Base-by-base conservation (phyloP, 2,113 vertebrate species). In the Tetrax tetrax region DNA sequence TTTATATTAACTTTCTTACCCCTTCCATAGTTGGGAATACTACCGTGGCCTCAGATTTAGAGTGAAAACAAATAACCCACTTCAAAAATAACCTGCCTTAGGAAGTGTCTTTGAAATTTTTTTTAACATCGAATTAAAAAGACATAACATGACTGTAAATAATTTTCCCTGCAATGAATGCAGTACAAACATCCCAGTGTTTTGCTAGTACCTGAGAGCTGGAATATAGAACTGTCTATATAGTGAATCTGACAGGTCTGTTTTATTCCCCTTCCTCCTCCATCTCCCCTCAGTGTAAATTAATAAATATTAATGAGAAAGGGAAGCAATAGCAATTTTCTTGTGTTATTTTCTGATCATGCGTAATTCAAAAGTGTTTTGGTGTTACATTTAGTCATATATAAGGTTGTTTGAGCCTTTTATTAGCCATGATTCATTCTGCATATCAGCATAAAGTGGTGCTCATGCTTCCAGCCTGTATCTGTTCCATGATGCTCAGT, bases 361-460 rank as follows among this genome's bases (percentile, higher is more conserved):
- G 93, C 94, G 94, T 94, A 87, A 93, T 18, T 94, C 88, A 87
- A 77, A 97, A 90, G 90, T 96, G 92, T 98, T 98, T 97, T 90
- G 96, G 95, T 84, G 92, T 97, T 97, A 90, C 91, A 13, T 98
- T 97, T 97, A 98, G 96, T 83, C 83, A 92, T 25, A 69, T 95
- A 91, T 85, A 90, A 59, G 91, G 95, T 78, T 86, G 88, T 92
- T 93, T 68, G 84, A 89, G 80, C 82, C 77, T 91, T 95, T 95
- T 95, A 81, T 93, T 91, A 92, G 70, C 96, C 95, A 14, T 96
- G 97, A 97, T 98, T 98, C 96, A 97, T 61, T 83, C 71, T 95
- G 78, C 37, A 14, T 87, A 92, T 97, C 97, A 96, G 97, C 94
- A 92, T 10, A 89, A 91, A 83, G 70, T 38, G 74, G 86, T 96